These are phyloP conservation scores for Frankliniella fusca DNA, from an alignment of 2,888 invertebrate genomes.

Conservation along the genomic window DNA sequence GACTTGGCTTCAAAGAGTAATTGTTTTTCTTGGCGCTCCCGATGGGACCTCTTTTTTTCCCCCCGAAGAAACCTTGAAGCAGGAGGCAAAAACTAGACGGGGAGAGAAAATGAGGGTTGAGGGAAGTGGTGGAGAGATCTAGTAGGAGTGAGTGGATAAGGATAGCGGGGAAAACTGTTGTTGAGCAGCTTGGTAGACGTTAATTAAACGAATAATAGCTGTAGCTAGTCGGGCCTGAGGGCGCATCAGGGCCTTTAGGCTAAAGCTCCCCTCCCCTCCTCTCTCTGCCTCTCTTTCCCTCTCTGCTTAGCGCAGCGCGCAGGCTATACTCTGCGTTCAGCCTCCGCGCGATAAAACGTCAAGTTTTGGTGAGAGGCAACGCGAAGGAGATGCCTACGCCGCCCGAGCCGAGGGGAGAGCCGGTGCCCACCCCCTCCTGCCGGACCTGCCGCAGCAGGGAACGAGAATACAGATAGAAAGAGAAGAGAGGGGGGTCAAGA, in stretches of 20 bases:
- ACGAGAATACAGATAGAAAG: neutral
- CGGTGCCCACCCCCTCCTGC: neutral
- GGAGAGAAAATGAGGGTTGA: neutral
- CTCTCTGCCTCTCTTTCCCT: too few species aligned
- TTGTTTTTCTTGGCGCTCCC: constrained; percentile 12
- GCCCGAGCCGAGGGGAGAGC: too few species aligned
- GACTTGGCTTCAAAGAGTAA: constrained; percentile 11
- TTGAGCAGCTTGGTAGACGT: constrained; percentile 19
- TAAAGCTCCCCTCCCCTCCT: neutral
- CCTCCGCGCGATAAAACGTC: constrained; percentile 1
- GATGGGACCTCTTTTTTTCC: constrained; percentile 23
- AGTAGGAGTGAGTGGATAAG: neutral
- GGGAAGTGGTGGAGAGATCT: neutral
- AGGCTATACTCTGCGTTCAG: neutral
- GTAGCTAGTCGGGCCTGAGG: neutral
- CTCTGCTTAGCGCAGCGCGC: too few species aligned
- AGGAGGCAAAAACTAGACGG: neutral
- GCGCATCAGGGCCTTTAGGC: neutral
- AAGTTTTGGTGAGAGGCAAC: neutral
- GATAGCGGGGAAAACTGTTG: neutral
- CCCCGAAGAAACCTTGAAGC: neutral
- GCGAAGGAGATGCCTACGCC: neutral
- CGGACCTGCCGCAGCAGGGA: neutral
- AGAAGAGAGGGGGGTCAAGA: constrained; percentile 9
- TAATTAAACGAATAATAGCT: constrained; percentile 24